phyloP scores from a whole-genome alignment of 1,140 invertebrate species.

The Drosophila repleta region DNA sequence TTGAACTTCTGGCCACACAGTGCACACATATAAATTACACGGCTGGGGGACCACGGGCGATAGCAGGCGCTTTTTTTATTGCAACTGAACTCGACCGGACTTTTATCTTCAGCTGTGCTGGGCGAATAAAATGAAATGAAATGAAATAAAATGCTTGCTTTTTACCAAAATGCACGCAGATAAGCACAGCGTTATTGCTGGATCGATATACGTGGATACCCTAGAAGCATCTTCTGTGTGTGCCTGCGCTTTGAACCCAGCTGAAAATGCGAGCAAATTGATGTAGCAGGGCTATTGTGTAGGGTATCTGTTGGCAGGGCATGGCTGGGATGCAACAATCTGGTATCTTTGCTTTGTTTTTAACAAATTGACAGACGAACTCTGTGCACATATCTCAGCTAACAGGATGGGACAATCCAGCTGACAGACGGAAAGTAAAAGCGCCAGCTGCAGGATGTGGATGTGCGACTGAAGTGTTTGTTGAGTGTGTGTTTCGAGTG shows the following conservation, averaged over 20 bases:
- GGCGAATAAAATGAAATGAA: slow-evolving; percentile 43
- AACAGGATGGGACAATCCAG: slow-evolving; percentile 40
- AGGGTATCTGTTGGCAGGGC: slow-evolving; percentile 4
- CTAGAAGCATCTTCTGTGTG: too few relatives aligned
- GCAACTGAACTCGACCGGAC: slow-evolving; percentile 40
- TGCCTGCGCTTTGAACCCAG: neutral
- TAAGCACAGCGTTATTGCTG: slow-evolving; percentile 58
- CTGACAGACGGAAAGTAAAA: slow-evolving; percentile 44
- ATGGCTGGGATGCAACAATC: neutral
- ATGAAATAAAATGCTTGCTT: slow-evolving; percentile 50
- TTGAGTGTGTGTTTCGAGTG: slow-evolving; percentile 69
- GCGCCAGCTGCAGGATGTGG: slow-evolving; percentile 44
- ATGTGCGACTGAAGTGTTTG: slow-evolving; percentile 57
- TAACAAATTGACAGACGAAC: slow-evolving; percentile 49
- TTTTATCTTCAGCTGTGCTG: slow-evolving; percentile 40
- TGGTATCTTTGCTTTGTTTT: slow-evolving; percentile 36
- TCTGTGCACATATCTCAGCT: slow-evolving; percentile 38
- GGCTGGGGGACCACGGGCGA: slow-evolving; percentile 26
- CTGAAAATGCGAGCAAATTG: neutral
- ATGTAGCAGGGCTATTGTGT: neutral
- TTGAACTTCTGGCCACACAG: slow-evolving; percentile 72
- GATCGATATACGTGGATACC: slow-evolving; percentile 37
- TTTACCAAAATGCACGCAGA: slow-evolving; percentile 64
- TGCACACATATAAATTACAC: slow-evolving; percentile 72
- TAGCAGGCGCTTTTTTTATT: slow-evolving; percentile 48